Evolutionary conservation across 1,140 invertebrate species (phyloP), one percentile per base, ranked within the genome.

Genomic region (Metaphire vulgaris): DNA sequence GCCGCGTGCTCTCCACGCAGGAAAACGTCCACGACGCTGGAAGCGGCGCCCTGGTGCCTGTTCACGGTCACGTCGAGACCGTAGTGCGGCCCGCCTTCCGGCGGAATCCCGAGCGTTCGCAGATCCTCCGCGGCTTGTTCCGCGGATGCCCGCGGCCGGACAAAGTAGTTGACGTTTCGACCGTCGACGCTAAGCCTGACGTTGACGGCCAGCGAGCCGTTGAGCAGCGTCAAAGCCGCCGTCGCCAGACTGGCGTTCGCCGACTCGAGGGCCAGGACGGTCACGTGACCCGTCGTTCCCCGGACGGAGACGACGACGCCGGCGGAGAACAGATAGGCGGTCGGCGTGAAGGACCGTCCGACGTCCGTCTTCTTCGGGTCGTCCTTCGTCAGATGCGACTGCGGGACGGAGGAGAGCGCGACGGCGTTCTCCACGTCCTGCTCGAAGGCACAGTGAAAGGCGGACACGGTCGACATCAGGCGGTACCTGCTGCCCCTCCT

Each of bases 41-140:
- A 26, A 56, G 41, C 21, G 21, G 41, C 21, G 0, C 16, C 16
- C 15, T 16, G 6, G 2, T 41, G 77, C 73, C 79, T 92, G 83
- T 96, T 93, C 88, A 95, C 93, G 0, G 95, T 96, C 15, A 95
- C 92, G 85, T 97, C 97, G 26, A 97, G 91, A 84, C 95, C 92
- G 12, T 93, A 33, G n/a, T 75, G 69, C 16, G 64, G 32, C 28
- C 33, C 66, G 26, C 73, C 69, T 21, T 69, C 68, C 1, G 66
- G 26, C 32, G 66, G 30, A n/a, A 78, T 33, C 0, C 64, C 33
- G 76, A 98, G 85, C 80, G 95, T 93, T 74, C 91, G 91, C 78
- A 92, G 90, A 83, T 98, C 95, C 80, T 94, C 92, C 65, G 90
- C 90, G 0, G 93, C 93, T 41, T 92, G 90, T 90, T 92, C 93